Base-by-base conservation (phyloP, 2,113 vertebrate genomes). In the Numida meleagris region DNA sequence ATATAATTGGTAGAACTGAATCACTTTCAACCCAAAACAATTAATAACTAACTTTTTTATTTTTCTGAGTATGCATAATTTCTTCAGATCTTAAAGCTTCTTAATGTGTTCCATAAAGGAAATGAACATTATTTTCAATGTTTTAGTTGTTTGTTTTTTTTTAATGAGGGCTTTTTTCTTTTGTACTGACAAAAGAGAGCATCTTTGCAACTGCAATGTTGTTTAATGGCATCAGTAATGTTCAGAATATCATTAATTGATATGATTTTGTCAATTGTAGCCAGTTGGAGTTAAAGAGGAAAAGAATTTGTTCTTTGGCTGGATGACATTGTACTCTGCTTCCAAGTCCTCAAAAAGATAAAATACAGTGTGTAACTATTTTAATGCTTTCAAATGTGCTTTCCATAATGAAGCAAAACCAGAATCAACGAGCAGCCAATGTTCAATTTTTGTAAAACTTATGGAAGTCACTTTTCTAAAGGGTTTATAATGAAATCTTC, bases 171-270 rank as follows among this genome's bases (percentile, higher is more conserved):
- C 9, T 92, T 11, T 50, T 61, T 68, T 61, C 34, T 86, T 86
- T 75, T 46, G 7, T 68, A 10, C 51, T 45, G 55, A n/a, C 55
- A 57, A 20, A 62, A 83, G 51, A 36, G 51, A n/a, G 6, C 3
- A 8, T 48, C 20, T 84, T 74, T 67, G n/a, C 43, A 84, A 66
- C 5, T 82, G 50, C 45, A 59, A 14, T 8, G 2, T 14, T 73
- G 45, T 7, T 31, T 63, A 68, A 12, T 0, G 9, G 55, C n/a
- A 31, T 4, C 59, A 45, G 21, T 36, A 53, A 29, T 2, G 7
- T 53, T 71, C 57, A 43, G 20, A 3, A 24, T 43, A 17, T n/a
- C 55, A 9, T 34, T 53, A 20, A 51, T 10, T 31, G 70, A 34
- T 12, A 50, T 16, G 14, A 29, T 57, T 75, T 33, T 78, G 24